Evolutionary conservation across 1,140 invertebrate species (phyloP).

Genomic region (Apis mellifera): DNA sequence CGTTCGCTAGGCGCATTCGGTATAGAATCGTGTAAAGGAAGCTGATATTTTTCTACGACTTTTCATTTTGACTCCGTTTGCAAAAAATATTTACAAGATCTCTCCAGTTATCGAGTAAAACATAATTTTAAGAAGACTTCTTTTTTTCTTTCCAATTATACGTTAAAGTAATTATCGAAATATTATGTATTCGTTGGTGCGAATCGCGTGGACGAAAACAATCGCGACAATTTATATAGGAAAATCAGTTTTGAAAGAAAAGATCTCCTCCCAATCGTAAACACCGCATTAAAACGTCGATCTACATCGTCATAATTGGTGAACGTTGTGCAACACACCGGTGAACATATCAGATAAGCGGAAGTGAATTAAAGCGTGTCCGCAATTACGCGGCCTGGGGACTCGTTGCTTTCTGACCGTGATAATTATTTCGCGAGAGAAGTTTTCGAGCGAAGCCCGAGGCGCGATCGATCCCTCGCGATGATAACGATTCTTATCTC

Average conservation of each 20-base stretch:
- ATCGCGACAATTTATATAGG: not conserved
- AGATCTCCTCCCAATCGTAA: conserved; percentile 40
- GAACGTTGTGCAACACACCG: conserved; percentile 27
- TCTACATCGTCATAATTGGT: conserved; percentile 56
- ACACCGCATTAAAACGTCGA: conserved; percentile 32
- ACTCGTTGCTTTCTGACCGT: conserved; percentile 17
- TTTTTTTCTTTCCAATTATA: no score
- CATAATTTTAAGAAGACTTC: no score
- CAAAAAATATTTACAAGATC: no score
- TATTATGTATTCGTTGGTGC: no score
- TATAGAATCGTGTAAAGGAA: not conserved
- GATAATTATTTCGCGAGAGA: conserved; percentile 25
- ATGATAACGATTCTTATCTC: conserved; percentile 26
- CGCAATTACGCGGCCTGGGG: conserved; percentile 44
- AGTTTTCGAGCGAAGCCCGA: not conserved
- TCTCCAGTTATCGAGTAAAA: no score
- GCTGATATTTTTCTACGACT: not conserved
- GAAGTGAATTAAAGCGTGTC: conserved; percentile 50
- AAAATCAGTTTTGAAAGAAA: not conserved
- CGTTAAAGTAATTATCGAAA: no score
- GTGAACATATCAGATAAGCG: conserved; percentile 58
- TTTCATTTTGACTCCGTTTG: not conserved
- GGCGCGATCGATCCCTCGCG: conserved; percentile 5
- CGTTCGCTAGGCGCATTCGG: not conserved
- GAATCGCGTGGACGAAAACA: not conserved